These are phyloP conservation scores for Zosterops japonicus DNA, from an alignment of 2,113 vertebrate genomes.

Conservation along the genomic window DNA sequence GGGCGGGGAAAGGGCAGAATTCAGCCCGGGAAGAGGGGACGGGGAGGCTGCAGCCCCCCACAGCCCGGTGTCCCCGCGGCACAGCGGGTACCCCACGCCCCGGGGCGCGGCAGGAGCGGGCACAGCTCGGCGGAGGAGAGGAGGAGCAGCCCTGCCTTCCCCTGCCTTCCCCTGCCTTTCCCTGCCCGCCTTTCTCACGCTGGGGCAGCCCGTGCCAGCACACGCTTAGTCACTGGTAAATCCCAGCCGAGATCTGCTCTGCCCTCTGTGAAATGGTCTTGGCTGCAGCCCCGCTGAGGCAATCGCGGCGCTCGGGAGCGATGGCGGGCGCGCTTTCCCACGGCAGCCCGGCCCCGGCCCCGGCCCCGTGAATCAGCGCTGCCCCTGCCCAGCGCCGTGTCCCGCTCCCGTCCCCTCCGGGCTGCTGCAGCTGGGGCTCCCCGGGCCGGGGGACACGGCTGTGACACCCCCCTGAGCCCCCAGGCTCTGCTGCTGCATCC, in stretches of 20 bases:
- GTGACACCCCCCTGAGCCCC: not conserved
- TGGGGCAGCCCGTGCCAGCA: conserved; percentile 67
- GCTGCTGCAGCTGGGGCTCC: not conserved
- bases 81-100: not conserved
- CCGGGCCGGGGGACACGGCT: not conserved
- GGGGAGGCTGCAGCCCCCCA: no score
- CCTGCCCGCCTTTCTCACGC: conserved; percentile 46
- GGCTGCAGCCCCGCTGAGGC: conserved; percentile 68
- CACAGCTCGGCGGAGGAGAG: conserved; percentile 17
- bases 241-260: conserved; percentile 60
- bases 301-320: conserved; percentile 72
- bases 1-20: not conserved
- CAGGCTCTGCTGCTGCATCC: fast-evolving
- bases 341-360: conserved; percentile 33
- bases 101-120: not conserved
- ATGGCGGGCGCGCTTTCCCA: conserved; percentile 70
- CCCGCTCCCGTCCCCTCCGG: not conserved
- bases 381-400: not conserved
- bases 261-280: conserved; percentile 65
- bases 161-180: not conserved
- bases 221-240: conserved; percentile 72
- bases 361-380: conserved; percentile 20
- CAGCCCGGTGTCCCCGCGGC: not conserved
- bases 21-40: not conserved
- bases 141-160: not conserved